Evolutionary conservation across 2,797 vertebrate genomes (phyloP), one percentile per base, ranked within the genome.

Genomic region (Lepus oiostolus): DNA sequence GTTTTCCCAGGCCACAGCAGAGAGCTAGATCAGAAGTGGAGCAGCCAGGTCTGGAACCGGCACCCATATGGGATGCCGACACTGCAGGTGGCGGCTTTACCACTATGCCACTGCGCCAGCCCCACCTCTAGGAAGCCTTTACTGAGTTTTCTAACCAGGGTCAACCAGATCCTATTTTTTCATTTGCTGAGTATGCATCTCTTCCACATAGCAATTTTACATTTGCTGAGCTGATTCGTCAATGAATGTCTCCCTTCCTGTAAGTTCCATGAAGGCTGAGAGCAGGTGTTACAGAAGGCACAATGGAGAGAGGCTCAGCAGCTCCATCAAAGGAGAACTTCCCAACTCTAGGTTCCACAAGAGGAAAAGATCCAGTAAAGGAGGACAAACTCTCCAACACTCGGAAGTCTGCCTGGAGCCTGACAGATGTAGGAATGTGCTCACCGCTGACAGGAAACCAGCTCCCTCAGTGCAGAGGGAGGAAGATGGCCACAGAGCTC

Each of bases 201-300:
- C n/a, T 77, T 88, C 58, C 74, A 77, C 30, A 84, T 2, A 81
- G 50, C 38, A 95, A 88, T 79, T 74, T 90, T 58, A 62, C 50
- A 72, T 81, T 19, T 68, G 1, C 67, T 77, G 32, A 6, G 47
- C 13, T 79, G 52, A 90, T 63, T 74, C 60, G 88, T 58, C 7
- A 5, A 67, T 47, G n/a, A 68, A 67, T 79, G n/a, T 28, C 52
- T 87, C 24, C 85, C 58, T 7, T 12, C 80, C 30, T 30, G 68
- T 21, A 35, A 72, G 62, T 80, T 68, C 38, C n/a, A 10, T 63
- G 77, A 63, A 35, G 28, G 62, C 28, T 65, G 32, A 63, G 5
- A 92, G 50, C 24, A 47, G 21, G 60, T 32, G 10, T 11, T 82
- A 70, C 26, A 42, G 38, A 76, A 72, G 85, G 38, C 83, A 93